A percentile compares a stretch with the other conserved stretches of the same genome.
phyloP scores from a whole-genome alignment of 2,797 vertebrate genomes.

The Danio aesculapii region DNA sequence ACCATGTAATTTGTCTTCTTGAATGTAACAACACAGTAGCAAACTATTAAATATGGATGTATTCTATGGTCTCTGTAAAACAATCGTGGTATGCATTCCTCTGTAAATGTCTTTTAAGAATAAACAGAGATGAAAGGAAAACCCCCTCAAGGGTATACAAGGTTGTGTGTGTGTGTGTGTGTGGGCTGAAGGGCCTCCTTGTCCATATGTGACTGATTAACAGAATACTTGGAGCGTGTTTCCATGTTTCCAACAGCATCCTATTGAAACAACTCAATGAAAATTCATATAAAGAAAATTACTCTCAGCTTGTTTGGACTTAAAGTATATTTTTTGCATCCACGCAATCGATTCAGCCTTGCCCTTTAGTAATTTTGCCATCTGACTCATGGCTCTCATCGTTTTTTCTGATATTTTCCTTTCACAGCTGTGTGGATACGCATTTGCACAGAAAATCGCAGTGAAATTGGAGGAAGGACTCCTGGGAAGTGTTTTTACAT shows the following conservation, averaged over 20 bases:
- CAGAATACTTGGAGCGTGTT: neutral
- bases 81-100: neutral
- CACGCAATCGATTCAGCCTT: neutral
- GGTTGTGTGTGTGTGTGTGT: constrained; percentile 3
- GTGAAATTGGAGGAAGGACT: constrained; percentile 3
- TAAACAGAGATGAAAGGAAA: neutral
- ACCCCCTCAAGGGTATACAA: constrained; percentile 11
- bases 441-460: neutral
- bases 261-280: neutral
- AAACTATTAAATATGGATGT: too few relatives aligned
- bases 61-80: neutral
- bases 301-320: neutral
- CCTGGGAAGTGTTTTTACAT: constrained; percentile 29
- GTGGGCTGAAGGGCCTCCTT: neutral
- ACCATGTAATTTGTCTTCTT: too few relatives aligned
- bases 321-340: neutral
- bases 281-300: neutral
- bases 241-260: neutral
- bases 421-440: neutral
- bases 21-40: too few relatives aligned
- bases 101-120: neutral
- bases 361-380: neutral
- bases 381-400: neutral
- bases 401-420: neutral
- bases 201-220: constrained; percentile 25